phyloP scores from a whole-genome alignment of 2,888 invertebrate genomes.

The Acanthosepion pharaonis region DNA sequence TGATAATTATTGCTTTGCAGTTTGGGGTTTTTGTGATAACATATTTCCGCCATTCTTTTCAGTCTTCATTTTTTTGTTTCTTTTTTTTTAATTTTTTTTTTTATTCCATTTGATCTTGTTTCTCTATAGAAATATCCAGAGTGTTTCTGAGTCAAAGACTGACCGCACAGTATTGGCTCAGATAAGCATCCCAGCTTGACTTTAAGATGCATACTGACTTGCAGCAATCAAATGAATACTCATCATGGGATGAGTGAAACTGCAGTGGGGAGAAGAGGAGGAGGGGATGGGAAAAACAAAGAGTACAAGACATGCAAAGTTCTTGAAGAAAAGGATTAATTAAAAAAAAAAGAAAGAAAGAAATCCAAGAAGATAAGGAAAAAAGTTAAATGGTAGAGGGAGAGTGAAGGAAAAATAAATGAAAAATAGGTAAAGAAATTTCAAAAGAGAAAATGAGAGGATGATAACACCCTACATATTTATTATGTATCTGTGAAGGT shows the following conservation, averaged over 20 bases:
- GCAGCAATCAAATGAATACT: neutral
- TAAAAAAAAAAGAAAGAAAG: neutral
- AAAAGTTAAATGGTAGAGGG: neutral
- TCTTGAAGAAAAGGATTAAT: neutral
- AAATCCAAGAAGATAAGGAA: neutral
- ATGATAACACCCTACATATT: no score
- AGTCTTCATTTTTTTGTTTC: neutral
- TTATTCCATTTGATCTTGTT: conserved; percentile 4
- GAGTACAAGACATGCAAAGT: neutral
- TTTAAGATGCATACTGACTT: neutral
- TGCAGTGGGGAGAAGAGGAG: neutral
- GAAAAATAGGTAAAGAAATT: neutral
- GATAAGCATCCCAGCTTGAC: conserved; percentile 33
- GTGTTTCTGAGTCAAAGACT: neutral
- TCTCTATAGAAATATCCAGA: neutral
- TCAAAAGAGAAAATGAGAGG: no score
- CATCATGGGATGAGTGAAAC: neutral
- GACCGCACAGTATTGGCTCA: conserved; percentile 2
- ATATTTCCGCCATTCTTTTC: neutral
- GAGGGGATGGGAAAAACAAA: neutral
- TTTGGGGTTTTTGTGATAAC: neutral
- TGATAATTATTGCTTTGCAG: neutral
- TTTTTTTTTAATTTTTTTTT: neutral
- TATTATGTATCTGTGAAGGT: no score
- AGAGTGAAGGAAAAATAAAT: neutral